phyloP scores from a whole-genome alignment of 2,113 vertebrate genomes.

The Seriola quinqueradiata region DNA sequence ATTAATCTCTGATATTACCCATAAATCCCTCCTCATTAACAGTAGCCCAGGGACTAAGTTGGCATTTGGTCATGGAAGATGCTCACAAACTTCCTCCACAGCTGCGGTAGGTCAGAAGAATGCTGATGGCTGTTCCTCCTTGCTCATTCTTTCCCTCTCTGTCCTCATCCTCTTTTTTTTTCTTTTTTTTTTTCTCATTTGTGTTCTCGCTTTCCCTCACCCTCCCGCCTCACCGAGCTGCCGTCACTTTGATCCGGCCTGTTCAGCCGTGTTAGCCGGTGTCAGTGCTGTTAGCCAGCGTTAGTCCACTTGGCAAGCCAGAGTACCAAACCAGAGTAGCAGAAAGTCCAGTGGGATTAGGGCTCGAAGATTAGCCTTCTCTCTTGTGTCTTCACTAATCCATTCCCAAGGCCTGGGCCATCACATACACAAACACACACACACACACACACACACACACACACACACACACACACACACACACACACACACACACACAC shows the following conservation, averaged over 20 bases:
- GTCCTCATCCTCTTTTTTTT: slow-evolving; percentile 30
- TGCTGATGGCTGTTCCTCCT: slow-evolving; percentile 52
- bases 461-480: slow-evolving; percentile 8
- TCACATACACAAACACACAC: slow-evolving; percentile 34
- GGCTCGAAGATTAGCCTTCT: slow-evolving; percentile 72
- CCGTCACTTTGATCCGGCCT: slow-evolving; percentile 50
- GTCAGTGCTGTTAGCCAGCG: slow-evolving; percentile 42
- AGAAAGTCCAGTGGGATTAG: slow-evolving; percentile 66
- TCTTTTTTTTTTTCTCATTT: slow-evolving; percentile 15
- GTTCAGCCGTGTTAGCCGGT: slow-evolving; percentile 39
- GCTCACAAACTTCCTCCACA: slow-evolving; percentile 52
- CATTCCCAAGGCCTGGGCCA: slow-evolving; percentile 44
- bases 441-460: slow-evolving; percentile 13
- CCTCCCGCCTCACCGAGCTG: slow-evolving; percentile 20
- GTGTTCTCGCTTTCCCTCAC: slow-evolving; percentile 12
- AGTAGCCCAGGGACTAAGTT: slow-evolving; percentile 67
- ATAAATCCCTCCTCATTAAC: slow-evolving; percentile 76
- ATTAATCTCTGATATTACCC: slow-evolving; percentile 79
- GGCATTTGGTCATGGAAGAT: slow-evolving; percentile 75
- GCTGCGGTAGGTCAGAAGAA: slow-evolving; percentile 59
- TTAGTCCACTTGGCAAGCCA: slow-evolving; percentile 49
- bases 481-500: slow-evolving; percentile 27
- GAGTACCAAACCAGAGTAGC: slow-evolving; percentile 42
- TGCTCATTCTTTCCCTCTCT: slow-evolving; percentile 13
- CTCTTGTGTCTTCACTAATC: slow-evolving; percentile 76